phyloP scores from a whole-genome alignment of 2,797 vertebrate genomes.

The Notoglanidium macrostoma region DNA sequence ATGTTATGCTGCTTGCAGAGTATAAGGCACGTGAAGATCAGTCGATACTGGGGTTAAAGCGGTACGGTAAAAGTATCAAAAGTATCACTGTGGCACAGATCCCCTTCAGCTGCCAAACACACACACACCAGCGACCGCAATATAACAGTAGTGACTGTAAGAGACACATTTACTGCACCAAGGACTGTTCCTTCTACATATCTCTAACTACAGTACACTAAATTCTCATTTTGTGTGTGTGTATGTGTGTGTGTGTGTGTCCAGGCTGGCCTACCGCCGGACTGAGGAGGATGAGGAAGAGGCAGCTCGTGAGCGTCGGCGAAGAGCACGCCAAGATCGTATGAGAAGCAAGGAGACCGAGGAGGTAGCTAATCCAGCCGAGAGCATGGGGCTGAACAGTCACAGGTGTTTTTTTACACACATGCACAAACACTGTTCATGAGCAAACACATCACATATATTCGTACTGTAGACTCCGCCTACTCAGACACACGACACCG shows the following conservation, averaged over 20 bases:
- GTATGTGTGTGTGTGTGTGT: slow-evolving; percentile 22
- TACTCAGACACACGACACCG: background rate
- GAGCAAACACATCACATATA: background rate
- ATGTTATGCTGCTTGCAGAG: background rate
- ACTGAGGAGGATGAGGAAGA: slow-evolving; percentile 95
- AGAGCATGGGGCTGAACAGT: slow-evolving; percentile 82
- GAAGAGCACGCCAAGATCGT: slow-evolving; percentile 92
- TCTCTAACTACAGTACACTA: background rate
- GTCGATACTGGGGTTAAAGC: background rate
- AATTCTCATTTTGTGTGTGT: background rate
- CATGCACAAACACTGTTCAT: background rate
- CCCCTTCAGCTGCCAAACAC: slow-evolving; percentile 35
- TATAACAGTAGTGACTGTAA: slow-evolving; percentile 5
- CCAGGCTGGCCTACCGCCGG: slow-evolving; percentile 82
- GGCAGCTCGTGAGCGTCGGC: slow-evolving; percentile 89
- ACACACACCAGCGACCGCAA: background rate
- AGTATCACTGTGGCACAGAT: background rate
- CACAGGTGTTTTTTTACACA: slow-evolving; percentile 77
- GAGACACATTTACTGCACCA: slow-evolving; percentile 18
- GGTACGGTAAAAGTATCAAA: no score
- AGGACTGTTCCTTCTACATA: slow-evolving; percentile 28
- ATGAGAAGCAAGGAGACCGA: slow-evolving; percentile 81
- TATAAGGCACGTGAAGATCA: background rate
- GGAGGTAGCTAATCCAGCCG: slow-evolving; percentile 75
- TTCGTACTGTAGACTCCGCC: background rate